A percentile compares a stretch with the other conserved stretches of the same genome.
Conservation (phyloP, 2,888 invertebrate species). For the Cheiracanthium punctorium region DNA sequence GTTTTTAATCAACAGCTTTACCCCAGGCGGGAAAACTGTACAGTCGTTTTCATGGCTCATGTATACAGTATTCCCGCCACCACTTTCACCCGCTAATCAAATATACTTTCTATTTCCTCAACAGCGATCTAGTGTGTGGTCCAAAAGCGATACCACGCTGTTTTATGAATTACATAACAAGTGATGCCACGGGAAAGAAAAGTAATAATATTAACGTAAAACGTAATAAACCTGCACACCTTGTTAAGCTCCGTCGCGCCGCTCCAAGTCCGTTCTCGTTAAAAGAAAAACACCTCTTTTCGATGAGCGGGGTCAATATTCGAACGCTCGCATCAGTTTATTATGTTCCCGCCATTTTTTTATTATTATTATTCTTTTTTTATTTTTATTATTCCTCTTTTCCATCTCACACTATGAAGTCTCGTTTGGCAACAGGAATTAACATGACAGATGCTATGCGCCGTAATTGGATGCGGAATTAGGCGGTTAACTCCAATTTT, state of each 20-base stretch:
- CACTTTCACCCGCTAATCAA: no score
- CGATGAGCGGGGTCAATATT: neutral
- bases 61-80: no score
- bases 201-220: neutral
- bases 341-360: neutral
- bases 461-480: neutral
- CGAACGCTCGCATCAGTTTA: no score
- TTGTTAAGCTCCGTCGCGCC: neutral
- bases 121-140: no score
- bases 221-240: neutral
- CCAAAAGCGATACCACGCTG: neutral
- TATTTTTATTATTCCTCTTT: neutral
- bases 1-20: no score
- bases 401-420: neutral
- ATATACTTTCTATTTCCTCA: no score
- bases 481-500: neutral
- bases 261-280: neutral
- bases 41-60: no score
- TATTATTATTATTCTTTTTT: no score
- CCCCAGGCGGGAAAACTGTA: no score
- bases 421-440: conserved; percentile 11
- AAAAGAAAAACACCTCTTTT: neutral
- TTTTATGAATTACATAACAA: no score
- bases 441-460: neutral
- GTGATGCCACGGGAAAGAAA: neutral